Conservation (phyloP, 2,888 invertebrate genomes). For the Lithophane socia region DNA sequence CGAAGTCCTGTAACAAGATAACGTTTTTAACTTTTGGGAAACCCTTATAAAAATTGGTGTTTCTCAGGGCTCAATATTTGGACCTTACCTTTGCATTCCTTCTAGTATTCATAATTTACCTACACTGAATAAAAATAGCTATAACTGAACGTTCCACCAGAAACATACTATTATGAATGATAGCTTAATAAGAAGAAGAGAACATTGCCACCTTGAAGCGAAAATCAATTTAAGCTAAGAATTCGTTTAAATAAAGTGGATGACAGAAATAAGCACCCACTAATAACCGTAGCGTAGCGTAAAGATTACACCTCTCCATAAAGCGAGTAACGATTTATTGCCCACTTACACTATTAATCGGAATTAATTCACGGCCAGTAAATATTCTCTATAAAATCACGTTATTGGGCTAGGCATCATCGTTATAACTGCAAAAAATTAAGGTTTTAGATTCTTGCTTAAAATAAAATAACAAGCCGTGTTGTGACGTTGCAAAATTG, state of each 20-base stretch:
- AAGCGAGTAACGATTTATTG: constrained; percentile 51
- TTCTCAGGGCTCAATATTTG: too few species aligned
- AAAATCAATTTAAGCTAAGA: constrained; percentile 23
- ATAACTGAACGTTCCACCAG: too few species aligned
- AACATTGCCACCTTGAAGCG: neutral
- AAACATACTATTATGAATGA: neutral
- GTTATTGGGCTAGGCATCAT: neutral
- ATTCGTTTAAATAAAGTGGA: constrained; percentile 30
- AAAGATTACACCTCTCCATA: constrained; percentile 53
- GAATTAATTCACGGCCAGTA: constrained; percentile 32
- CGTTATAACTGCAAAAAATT: neutral
- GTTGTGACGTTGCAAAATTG: too few species aligned
- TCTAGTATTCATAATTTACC: neutral
- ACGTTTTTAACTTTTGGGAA: too few species aligned
- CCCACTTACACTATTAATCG: constrained; percentile 47
- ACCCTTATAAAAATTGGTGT: too few species aligned
- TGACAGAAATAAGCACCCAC: constrained; percentile 28
- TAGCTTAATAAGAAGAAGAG: neutral
- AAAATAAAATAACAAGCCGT: too few species aligned
- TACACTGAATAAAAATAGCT: too few species aligned
- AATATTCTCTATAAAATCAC: constrained; percentile 17
- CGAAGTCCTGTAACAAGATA: neutral
- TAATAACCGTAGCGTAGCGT: constrained; percentile 20
- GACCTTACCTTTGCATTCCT: neutral
- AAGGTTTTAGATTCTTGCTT: neutral